Percentiles rank a stretch among this genome's conserved stretches.
Evolutionary conservation across 2,113 vertebrate species (phyloP).

Genomic region (Amblyopsis rosae): DNA sequence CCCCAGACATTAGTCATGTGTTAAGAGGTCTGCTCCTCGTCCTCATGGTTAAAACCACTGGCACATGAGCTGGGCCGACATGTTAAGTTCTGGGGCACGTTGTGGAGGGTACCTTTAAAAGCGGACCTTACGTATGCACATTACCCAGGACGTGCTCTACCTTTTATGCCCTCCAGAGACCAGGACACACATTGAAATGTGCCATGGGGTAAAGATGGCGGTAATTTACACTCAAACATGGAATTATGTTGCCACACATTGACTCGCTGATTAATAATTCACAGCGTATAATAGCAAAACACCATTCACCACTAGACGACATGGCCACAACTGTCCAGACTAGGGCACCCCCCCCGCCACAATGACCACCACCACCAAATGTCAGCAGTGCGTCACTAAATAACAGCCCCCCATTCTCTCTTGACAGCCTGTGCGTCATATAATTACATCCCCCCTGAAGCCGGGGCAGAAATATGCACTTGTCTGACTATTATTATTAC

Average conservation of each 20-base stretch:
- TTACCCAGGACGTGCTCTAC: too few relatives aligned
- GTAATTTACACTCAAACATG: slow-evolving; percentile 55
- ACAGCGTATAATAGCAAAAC: slow-evolving; percentile 59
- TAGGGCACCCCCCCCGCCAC: slow-evolving; percentile 24
- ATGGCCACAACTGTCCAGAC: slow-evolving; percentile 20
- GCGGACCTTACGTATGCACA: too few relatives aligned
- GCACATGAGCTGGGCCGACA: too few relatives aligned
- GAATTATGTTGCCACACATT: too few relatives aligned
- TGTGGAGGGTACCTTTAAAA: too few relatives aligned
- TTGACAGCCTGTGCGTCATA: slow-evolving; percentile 66
- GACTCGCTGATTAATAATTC: slow-evolving; percentile 60
- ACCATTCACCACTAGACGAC: slow-evolving; percentile 38
- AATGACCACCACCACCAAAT: slow-evolving; percentile 48
- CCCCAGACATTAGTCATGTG: too few relatives aligned
- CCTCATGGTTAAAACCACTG: too few relatives aligned
- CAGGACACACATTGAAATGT: slow-evolving; percentile 42
- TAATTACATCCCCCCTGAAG: slow-evolving; percentile 75
- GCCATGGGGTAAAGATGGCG: slow-evolving; percentile 44
- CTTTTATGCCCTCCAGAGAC: background rate
- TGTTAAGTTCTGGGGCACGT: too few relatives aligned
- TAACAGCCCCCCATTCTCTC: slow-evolving; percentile 55
- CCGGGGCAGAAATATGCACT: slow-evolving; percentile 72
- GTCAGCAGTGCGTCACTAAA: slow-evolving; percentile 67
- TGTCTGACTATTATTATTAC: slow-evolving; percentile 63
- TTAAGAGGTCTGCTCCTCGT: too few relatives aligned